phyloP scores from a whole-genome alignment of 1,140 invertebrate species.

The Copidosoma floridanum region DNA sequence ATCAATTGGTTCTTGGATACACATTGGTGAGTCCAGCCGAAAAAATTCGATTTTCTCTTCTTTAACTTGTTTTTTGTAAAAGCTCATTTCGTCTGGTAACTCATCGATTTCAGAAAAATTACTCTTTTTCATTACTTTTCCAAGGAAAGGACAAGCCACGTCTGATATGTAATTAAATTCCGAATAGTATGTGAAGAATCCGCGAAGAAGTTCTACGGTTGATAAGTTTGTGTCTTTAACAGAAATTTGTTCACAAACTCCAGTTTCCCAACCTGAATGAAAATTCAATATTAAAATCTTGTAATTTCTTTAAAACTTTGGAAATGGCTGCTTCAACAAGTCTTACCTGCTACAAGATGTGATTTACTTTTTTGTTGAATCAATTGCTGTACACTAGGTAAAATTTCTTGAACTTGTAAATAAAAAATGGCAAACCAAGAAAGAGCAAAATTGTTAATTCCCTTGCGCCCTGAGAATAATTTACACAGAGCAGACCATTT shows the following conservation, averaged over 20 bases:
- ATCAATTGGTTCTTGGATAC: conserved; percentile 59
- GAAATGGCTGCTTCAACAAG: neutral
- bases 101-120: conserved; percentile 29
- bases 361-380: conserved; percentile 25
- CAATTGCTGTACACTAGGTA: conserved; percentile 34
- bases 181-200: conserved; percentile 55
- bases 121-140: conserved; percentile 40
- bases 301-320: neutral
- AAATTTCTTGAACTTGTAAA: conserved; percentile 31
- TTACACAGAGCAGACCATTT: conserved; percentile 46
- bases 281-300: neutral
- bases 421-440: conserved; percentile 38
- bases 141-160: conserved; percentile 53
- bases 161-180: conserved; percentile 50
- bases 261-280: conserved; percentile 26
- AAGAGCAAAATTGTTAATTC: conserved; percentile 29
- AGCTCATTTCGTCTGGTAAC: conserved; percentile 27
- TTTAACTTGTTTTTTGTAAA: conserved; percentile 11
- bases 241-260: conserved; percentile 1
- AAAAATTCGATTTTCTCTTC: conserved; percentile 33
- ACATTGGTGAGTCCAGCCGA: conserved; percentile 44
- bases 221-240: conserved; percentile 15
- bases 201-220: conserved; percentile 47
- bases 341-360: conserved; percentile 28
- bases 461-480: conserved; percentile 7